A percentile compares a stretch with the other conserved stretches of the same genome.
These are phyloP conservation scores for Eristalis arbustorum DNA, from an alignment of 2,888 invertebrate genomes.

Conservation along the genomic window DNA sequence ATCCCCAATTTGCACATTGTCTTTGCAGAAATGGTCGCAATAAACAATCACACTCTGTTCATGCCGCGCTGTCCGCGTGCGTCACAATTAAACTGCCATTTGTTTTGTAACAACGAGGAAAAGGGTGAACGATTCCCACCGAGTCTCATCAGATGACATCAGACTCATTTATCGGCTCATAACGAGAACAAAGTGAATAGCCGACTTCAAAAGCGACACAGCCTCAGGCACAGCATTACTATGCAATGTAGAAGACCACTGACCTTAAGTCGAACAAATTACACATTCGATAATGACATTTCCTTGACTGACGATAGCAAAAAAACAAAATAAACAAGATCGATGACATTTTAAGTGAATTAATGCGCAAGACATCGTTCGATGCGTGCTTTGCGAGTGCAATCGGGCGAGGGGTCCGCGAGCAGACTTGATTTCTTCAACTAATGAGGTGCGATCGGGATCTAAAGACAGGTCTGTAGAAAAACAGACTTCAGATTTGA, in stretches of 20 bases:
- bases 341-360: not conserved
- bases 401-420: not conserved
- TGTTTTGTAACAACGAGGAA: too few relatives aligned
- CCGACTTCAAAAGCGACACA: not conserved
- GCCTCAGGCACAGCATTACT: not conserved
- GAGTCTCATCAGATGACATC: not conserved
- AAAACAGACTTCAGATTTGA: too few relatives aligned
- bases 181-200: not conserved
- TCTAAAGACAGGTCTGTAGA: not conserved
- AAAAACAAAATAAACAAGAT: not conserved
- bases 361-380: not conserved
- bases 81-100: too few relatives aligned
- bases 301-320: not conserved
- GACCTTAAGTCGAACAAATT: not conserved
- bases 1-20: too few relatives aligned
- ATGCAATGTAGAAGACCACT: not conserved
- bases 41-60: too few relatives aligned
- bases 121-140: not conserved
- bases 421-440: not conserved
- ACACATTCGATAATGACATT: not conserved
- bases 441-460: not conserved
- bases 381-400: not conserved
- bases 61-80: too few relatives aligned
- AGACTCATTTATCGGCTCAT: not conserved
- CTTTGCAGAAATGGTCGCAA: too few relatives aligned